Base-by-base conservation (phyloP, 2,797 vertebrate genomes). In the Phrynocephalus vlangalii region DNA sequence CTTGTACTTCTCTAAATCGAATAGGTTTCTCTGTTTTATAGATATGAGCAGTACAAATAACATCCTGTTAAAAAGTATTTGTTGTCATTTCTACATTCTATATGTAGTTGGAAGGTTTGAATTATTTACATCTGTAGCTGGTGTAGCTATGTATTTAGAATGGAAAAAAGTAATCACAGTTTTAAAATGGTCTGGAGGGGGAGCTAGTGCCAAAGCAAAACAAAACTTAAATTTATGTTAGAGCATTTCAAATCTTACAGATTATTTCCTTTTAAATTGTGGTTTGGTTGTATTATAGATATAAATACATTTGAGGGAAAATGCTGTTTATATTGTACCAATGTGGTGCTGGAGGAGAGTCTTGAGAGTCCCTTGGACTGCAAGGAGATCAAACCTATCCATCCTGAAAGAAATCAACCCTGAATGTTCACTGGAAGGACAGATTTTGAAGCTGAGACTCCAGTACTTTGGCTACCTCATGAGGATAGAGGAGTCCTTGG, bases 171-270 rank as follows among this genome's bases (percentile, higher is more conserved):
- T 78, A 89, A 90, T 95, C 93, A 78, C 81, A 91, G 1, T 94
- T 87, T 89, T 89, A 90, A 88, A 60, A 90, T 94, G 95, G 96
- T 96, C 97, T 97, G 94, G 96, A 97, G 97, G 95, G 97, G 97
- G 97, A 97, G 96, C 97, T 97, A 97, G 96, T 93, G 96, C 94
- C 96, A 96, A 96, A 96, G 95, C 91, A 93, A 96, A 96, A 91
- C 79, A 77, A 90, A 83, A 89, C 70, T 93, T 92, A 75, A 82
- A 48, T 94, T 88, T 87, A 82, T 92, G 78, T 87, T 94, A 50
- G 90, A 83, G 90, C 93, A 70, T 30, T 92, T 90, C 68, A 92
- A 92, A 90, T 82, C 87, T 87, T 91, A 76, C 89, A 77, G 50
- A 75, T 50, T 81, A 8, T 84, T 68, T 84, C 76, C 33, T 82